Evolutionary conservation across 2,113 vertebrate genomes (phyloP), one percentile per base, ranked within the genome.

Genomic region (Phrynosoma platyrhinos): DNA sequence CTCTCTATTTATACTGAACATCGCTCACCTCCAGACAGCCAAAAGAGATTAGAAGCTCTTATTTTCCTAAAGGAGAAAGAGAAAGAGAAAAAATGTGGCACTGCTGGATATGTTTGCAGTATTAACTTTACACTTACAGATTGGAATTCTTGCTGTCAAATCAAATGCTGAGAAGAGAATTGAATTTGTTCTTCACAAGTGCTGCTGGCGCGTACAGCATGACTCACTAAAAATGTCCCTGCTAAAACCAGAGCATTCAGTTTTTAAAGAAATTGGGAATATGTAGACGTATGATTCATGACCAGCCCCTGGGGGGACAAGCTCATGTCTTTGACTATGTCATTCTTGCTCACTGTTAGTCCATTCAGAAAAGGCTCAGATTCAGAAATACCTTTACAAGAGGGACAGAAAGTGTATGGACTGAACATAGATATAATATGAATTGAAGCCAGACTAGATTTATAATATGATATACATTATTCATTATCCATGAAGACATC

Each of bases 81-180:
- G 42, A 47, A 42, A 25, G 3, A 77, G 20, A 47, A 47, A n/a
- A 62, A 16, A 62, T 47, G 25, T 32, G 64, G 72, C 21, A 18
- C 40, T 40, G 52, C 72, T 76, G 53, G 27, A 21, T 47, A 0
- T 32, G 78, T 88, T 88, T 87, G 12, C 13, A 80, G 84, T 86
- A 89, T 42, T 10, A 69, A 55, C 25, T 42, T 47, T 64, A 9
- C 20, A 91, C 1, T 0, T 62, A 85, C 47, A 85, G 40, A 87
- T 82, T 88, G 86, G 83, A 4, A 47, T n/a, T 90, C 90, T 84
- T 91, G 25, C 76, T 88, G 74, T 81, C 6, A 92, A 84, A 89
- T 87, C 5, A 78, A 82, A 76, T 32, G 25, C 25, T 64, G 42
- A 79, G 25, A 91, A 90, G 80, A 90, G 90, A 83, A 89, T 88